Percentiles rank a stretch among this genome's conserved stretches.
Evolutionary conservation across 1,140 invertebrate species (phyloP).

Genomic region (Papilio polyxenes): DNA sequence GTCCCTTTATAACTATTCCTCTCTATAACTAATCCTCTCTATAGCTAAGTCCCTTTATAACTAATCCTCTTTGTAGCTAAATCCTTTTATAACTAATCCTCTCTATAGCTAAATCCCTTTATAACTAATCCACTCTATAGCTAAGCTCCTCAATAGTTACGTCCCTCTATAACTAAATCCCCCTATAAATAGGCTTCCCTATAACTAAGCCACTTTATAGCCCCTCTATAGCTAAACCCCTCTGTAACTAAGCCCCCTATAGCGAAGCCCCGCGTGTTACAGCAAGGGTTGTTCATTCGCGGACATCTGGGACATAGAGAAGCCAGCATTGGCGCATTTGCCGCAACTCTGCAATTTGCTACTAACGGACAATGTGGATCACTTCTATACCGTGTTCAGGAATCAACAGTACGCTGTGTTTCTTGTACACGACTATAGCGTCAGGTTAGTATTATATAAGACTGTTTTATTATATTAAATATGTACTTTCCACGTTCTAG

Average conservation of each 20-base stretch:
- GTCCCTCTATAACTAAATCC: too few relatives aligned
- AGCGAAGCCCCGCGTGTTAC: constrained; percentile 32
- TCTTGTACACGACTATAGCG: constrained; percentile 65
- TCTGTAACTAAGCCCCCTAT: not conserved
- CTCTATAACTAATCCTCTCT: too few relatives aligned
- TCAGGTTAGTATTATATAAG: constrained; percentile 51
- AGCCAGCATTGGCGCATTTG: constrained; percentile 70
- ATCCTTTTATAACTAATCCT: too few relatives aligned
- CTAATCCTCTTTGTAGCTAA: not conserved
- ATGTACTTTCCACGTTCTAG: not conserved
- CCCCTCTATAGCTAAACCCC: too few relatives aligned
- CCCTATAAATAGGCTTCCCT: not conserved
- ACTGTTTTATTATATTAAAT: too few relatives aligned
- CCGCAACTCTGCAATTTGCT: constrained; percentile 83
- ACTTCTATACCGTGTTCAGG: constrained; percentile 81
- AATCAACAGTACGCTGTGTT: constrained; percentile 66
- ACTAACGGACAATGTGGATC: constrained; percentile 81
- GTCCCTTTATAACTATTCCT: too few relatives aligned
- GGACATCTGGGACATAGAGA: constrained; percentile 86
- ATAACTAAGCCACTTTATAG: too few relatives aligned
- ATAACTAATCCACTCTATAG: too few relatives aligned
- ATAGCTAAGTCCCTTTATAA: too few relatives aligned
- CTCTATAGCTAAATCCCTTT: not conserved
- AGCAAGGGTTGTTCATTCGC: constrained; percentile 86
- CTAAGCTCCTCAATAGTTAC: too few relatives aligned